Evolutionary conservation across 2,113 vertebrate genomes (phyloP).

Genomic region (Eulemur macaco): DNA sequence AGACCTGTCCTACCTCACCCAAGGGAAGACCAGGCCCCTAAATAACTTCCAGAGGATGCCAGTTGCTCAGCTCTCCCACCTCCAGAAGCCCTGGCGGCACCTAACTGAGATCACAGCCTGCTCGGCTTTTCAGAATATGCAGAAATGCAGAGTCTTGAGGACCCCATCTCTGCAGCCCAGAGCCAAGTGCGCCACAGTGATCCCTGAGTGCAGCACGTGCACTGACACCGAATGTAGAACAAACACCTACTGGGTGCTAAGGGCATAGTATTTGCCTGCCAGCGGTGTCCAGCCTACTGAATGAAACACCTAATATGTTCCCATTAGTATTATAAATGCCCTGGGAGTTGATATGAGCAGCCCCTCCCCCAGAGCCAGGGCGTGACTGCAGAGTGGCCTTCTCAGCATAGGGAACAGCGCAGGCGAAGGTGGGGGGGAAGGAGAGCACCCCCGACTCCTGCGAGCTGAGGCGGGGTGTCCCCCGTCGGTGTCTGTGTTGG

Average conservation of each 20-base stretch:
- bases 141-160: too few species aligned
- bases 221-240: too few species aligned
- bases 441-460: accelerated
- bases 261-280: too few species aligned
- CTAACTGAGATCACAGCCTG: background rate
- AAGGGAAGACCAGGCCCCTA: background rate
- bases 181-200: too few species aligned
- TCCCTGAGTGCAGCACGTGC: background rate
- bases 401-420: background rate
- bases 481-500: background rate
- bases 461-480: background rate
- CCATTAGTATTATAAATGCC: background rate
- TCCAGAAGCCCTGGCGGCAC: background rate
- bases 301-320: background rate
- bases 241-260: background rate
- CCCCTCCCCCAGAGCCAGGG: background rate
- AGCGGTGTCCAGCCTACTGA: background rate
- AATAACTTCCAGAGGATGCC: background rate
- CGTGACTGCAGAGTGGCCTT: background rate
- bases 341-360: background rate
- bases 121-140: background rate
- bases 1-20: background rate
- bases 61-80: background rate
- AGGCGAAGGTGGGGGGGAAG: background rate
- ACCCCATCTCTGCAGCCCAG: background rate